These are phyloP conservation scores for Agrochola litura DNA, from an alignment of 2,888 invertebrate genomes.

Conservation along the genomic window DNA sequence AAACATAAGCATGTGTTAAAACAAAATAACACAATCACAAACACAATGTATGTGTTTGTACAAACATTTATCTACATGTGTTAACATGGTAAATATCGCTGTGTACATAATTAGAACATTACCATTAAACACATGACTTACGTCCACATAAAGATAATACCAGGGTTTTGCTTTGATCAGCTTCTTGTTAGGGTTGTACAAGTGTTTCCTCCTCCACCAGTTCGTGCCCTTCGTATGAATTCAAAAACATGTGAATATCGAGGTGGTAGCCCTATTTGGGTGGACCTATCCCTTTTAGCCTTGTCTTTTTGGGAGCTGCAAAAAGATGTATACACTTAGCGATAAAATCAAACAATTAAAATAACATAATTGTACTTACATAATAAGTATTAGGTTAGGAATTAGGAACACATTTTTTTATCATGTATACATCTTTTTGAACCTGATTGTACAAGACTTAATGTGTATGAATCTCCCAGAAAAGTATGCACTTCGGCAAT, in stretches of 20 bases:
- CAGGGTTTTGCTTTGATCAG: conserved; percentile 67
- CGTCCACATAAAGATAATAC: conserved; percentile 72
- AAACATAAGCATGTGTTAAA: conserved; percentile 27
- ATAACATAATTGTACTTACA: not conserved
- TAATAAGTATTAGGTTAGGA: not conserved
- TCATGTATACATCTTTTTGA: conserved; percentile 34
- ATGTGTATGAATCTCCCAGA: not conserved
- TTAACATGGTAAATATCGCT: conserved; percentile 35
- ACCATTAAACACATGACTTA: conserved; percentile 70
- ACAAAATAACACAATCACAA: not conserved
- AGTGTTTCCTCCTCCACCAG: conserved; percentile 14
- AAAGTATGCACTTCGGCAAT: not conserved
- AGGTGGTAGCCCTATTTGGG: not conserved
- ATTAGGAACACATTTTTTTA: not conserved
- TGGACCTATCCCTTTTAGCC: conserved; percentile 4
- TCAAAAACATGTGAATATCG: conserved; percentile 46
- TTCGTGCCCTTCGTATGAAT: conserved; percentile 42
- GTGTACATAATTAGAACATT: conserved; percentile 49
- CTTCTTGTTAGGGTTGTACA: conserved; percentile 33
- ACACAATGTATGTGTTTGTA: too few relatives aligned
- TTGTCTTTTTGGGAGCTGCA: conserved; percentile 12
- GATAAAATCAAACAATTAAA: not conserved
- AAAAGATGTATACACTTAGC: conserved; percentile 23
- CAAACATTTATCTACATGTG: conserved; percentile 13
- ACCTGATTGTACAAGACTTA: not conserved